A percentile compares a stretch with the other conserved stretches of the same genome.
Evolutionary conservation across 2,113 vertebrate species (phyloP).

Genomic region (Psilopsiagon aymara): DNA sequence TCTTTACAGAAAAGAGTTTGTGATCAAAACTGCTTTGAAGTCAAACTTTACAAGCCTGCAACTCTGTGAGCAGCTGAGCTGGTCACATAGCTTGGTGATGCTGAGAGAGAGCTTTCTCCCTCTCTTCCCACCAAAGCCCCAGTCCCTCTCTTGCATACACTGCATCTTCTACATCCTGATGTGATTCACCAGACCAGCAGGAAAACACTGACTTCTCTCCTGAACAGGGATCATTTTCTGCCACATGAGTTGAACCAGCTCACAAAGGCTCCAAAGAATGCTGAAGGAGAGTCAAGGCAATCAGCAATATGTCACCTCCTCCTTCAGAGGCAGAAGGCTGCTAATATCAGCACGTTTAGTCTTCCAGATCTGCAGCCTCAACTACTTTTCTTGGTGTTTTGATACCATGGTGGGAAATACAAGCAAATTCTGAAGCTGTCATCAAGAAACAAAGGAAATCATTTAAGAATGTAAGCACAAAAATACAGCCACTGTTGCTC

Average conservation of each 20-base stretch:
- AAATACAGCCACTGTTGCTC: neutral
- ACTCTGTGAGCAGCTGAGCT: neutral
- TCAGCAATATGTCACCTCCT: no score
- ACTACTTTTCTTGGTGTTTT: neutral
- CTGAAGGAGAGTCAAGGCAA: neutral
- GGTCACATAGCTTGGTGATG: neutral
- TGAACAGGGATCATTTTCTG: neutral
- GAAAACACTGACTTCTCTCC: neutral
- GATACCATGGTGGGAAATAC: neutral
- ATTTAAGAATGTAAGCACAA: neutral
- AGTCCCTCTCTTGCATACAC: neutral
- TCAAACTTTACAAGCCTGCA: neutral
- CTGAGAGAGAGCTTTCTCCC: neutral
- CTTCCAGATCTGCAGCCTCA: neutral
- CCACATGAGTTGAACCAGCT: neutral
- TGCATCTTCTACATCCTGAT: neutral
- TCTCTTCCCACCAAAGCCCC: neutral
- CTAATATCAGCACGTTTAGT: accelerated
- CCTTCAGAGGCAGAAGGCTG: neutral
- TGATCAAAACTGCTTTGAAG: neutral
- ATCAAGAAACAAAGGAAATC: neutral
- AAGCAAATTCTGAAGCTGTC: neutral
- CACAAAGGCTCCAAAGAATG: neutral
- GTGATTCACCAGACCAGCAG: neutral
- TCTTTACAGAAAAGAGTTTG: neutral